Conservation (phyloP, 2,113 vertebrate species). For the Parus major region DNA sequence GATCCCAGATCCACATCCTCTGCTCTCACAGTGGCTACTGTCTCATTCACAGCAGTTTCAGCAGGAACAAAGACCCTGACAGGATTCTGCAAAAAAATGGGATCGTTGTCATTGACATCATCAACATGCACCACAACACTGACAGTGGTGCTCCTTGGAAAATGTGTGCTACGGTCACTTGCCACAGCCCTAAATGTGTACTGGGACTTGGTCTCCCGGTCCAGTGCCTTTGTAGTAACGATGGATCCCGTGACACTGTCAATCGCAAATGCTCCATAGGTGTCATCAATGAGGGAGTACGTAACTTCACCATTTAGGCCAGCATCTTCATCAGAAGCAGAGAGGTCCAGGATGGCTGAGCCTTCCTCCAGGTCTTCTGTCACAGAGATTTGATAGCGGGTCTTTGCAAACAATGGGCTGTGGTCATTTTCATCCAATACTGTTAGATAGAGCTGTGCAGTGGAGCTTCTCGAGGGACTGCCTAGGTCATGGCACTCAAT, state of each 20-base stretch:
- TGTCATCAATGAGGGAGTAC: slow-evolving; percentile 80
- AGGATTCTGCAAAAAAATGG: slow-evolving; percentile 80
- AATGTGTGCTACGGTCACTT: slow-evolving; percentile 76
- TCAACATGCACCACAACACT: slow-evolving; percentile 77
- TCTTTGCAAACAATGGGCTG: slow-evolving; percentile 76
- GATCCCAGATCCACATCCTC: slow-evolving; percentile 81
- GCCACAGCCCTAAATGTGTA: slow-evolving; percentile 81
- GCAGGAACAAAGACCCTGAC: slow-evolving; percentile 72
- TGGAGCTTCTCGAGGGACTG: slow-evolving; percentile 70
- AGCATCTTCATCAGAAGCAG: slow-evolving; percentile 82
- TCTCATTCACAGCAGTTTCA: slow-evolving; percentile 68
- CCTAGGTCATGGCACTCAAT: slow-evolving; percentile 84
- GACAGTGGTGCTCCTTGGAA: slow-evolving; percentile 77
- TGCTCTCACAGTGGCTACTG: slow-evolving; percentile 72
- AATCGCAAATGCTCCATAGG: slow-evolving; percentile 80
- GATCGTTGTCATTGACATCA: slow-evolving; percentile 91
- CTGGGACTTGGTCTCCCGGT: slow-evolving; percentile 80
- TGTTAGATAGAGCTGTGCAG: slow-evolving; percentile 72
- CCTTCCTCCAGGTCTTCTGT: slow-evolving; percentile 81
- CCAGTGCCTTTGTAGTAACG: slow-evolving; percentile 73
- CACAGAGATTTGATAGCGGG: slow-evolving; percentile 78
- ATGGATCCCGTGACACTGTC: slow-evolving; percentile 74
- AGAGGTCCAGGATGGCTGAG: slow-evolving; percentile 75
- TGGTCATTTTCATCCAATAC: slow-evolving; percentile 93
- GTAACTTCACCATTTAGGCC: slow-evolving; percentile 81